Percentiles rank a stretch among this genome's conserved stretches.
Evolutionary conservation across 2,797 vertebrate species (phyloP).

Genomic region (Erethizon dorsatum): DNA sequence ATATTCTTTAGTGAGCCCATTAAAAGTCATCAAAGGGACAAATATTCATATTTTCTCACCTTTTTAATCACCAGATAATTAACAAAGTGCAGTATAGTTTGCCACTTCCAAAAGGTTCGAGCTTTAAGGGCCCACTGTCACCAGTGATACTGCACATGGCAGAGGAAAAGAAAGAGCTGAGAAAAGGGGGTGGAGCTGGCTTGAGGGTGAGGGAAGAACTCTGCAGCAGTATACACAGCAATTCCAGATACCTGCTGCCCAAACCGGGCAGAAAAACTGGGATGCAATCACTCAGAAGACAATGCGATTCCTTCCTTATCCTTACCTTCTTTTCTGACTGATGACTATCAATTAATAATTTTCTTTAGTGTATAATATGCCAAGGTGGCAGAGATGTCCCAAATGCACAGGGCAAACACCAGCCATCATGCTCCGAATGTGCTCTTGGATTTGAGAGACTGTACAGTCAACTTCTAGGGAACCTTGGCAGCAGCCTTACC

Average conservation of each 20-base stretch:
- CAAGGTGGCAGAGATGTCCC: not conserved
- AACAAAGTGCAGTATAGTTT: not conserved
- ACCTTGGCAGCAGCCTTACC: not conserved
- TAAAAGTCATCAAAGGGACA: not conserved
- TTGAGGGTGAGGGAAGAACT: not conserved
- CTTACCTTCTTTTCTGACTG: not conserved
- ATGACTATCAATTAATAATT: not conserved
- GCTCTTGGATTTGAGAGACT: not conserved
- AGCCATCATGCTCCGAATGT: not conserved
- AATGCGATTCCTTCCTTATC: not conserved
- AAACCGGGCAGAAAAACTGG: not conserved
- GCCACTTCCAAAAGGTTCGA: not conserved
- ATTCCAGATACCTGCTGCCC: not conserved
- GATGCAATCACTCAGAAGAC: not conserved
- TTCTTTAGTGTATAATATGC: not conserved
- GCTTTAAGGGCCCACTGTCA: not conserved
- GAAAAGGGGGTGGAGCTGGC: not conserved
- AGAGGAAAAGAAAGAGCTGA: not conserved
- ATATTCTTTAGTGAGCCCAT: slow-evolving; percentile 36
- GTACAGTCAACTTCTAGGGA: not conserved
- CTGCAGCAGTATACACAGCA: accelerated
- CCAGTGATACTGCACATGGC: not conserved
- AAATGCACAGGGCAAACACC: not conserved
- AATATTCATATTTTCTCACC: not conserved
- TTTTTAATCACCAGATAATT: not conserved